Base-by-base conservation (phyloP, 2,888 invertebrate genomes). In the Nemoura dubitans region DNA sequence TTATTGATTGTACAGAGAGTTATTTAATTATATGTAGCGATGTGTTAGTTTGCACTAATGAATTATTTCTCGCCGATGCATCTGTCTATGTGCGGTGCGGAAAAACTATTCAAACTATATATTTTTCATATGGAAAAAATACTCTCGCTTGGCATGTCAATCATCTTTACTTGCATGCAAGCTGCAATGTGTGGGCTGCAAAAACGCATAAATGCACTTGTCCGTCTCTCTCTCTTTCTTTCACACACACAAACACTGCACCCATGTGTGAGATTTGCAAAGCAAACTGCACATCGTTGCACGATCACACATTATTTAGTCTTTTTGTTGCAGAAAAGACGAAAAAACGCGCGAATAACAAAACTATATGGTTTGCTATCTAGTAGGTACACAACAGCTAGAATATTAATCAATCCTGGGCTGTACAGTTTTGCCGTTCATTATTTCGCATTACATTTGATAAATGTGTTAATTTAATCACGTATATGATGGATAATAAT, bases 381-480 rank as follows among this genome's bases (percentile, higher is more conserved):
- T n/a, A n/a, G n/a, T n/a, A n/a, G n/a, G n/a, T 10, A 59, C 59
- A 59, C 59, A 59, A 59, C 59, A 59, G 2, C 59, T 5, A 80
- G 80, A 27, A 80, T 27, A 27, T 27, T 25, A 80, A 80, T 80
- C 80, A 80, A 27, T 80, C 80, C 36, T 21, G 21, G 28, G 27
- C 80, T 80, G n/a, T 16, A 78, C 7, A 78, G 26, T 27, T 26
- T 7, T 78, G 78, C 78, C 81, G 29, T 81, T 81, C 81, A 81
- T 81, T 81, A 81, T 29, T 81, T 28, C 30, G 30, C 81, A 81
- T 81, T 81, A 81, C 81, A 30, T 81, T 28, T 81, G 81, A 81
- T 81, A 81, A 29, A 81, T 81, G 81, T 81, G 81, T 81, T 81
- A 81, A 81, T 81, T 81, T 81, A 81, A 81, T 81, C 81, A 81